Percentiles rank a stretch among this genome's conserved stretches.
phyloP scores from a whole-genome alignment of 2,797 vertebrate genomes.

The Apodemus agrarius region DNA sequence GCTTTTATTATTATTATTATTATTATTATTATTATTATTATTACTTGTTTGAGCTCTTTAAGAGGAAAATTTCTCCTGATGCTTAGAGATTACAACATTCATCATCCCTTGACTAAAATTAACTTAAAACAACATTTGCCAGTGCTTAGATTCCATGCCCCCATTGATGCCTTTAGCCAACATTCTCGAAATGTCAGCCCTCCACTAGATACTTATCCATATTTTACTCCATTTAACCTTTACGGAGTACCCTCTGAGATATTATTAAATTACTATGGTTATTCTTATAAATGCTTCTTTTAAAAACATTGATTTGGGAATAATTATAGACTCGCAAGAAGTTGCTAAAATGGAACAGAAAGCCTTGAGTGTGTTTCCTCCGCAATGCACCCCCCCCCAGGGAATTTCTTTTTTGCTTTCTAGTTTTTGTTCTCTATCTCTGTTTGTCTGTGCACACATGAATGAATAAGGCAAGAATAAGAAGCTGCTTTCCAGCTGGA shows the following conservation, averaged over 20 bases:
- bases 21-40: background rate
- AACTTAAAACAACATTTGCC: slow-evolving; percentile 6
- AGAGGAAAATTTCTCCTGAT: background rate
- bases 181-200: background rate
- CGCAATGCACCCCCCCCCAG: background rate
- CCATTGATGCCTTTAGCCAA: background rate
- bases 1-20: background rate
- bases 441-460: background rate
- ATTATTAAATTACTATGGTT: background rate
- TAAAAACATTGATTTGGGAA: background rate
- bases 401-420: background rate
- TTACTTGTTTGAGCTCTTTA: background rate
- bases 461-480: background rate
- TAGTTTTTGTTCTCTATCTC: background rate
- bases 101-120: background rate
- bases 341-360: background rate
- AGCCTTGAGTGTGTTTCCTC: background rate
- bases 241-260: slow-evolving; percentile 5
- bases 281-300: slow-evolving; percentile 21
- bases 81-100: background rate
- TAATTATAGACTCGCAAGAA: background rate
- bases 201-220: background rate
- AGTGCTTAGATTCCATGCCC: background rate
- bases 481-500: background rate
- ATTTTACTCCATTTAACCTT: background rate